Conservation (phyloP, 2,113 vertebrate species). For the Globicephala melas region DNA sequence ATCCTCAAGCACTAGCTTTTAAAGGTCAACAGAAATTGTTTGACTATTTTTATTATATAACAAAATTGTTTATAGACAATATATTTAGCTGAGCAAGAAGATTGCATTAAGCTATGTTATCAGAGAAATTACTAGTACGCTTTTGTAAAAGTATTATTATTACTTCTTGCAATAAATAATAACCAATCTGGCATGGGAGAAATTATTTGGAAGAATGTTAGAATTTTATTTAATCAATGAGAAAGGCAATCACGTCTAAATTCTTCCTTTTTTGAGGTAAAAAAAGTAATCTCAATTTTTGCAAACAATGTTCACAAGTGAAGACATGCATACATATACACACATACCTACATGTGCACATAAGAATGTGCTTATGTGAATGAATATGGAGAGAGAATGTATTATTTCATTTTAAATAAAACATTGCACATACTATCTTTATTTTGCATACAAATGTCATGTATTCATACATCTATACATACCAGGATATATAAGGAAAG, state of each 20-base stretch:
- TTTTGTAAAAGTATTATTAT: neutral
- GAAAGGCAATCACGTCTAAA: neutral
- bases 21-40: neutral
- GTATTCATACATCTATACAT: neutral
- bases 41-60: constrained; percentile 1
- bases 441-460: neutral
- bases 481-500: neutral
- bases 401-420: neutral
- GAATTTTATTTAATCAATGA: neutral
- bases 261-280: neutral
- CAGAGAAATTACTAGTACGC: neutral
- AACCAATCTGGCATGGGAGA: neutral
- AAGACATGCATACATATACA: neutral
- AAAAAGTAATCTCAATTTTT: neutral
- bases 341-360: neutral
- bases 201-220: neutral
- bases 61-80: neutral
- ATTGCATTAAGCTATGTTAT: neutral
- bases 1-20: neutral
- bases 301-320: neutral
- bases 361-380: neutral
- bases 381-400: neutral
- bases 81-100: neutral
- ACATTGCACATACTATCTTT: neutral
- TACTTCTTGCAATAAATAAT: neutral